A percentile compares a stretch with the other conserved stretches of the same genome.
Evolutionary conservation across 2,888 invertebrate species (phyloP).

Genomic region (Harmothoe impar): DNA sequence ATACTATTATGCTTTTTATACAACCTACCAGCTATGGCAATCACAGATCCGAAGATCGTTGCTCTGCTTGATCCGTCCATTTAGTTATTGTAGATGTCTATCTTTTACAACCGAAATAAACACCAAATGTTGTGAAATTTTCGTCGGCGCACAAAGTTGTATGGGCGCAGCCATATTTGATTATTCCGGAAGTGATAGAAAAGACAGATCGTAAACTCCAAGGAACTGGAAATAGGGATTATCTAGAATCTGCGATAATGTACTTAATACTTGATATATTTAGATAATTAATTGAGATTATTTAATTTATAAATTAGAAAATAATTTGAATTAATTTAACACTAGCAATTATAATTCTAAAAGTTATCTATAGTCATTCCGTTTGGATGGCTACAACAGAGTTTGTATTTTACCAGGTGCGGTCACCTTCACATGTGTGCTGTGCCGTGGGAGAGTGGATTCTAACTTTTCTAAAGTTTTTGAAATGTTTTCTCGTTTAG

Average conservation of each 20-base stretch:
- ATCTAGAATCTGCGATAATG: no score
- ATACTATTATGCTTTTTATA: not conserved
- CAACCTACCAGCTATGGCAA: constrained; percentile 48
- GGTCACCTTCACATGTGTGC: constrained; percentile 27
- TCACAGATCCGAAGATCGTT: constrained; percentile 46
- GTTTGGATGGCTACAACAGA: not conserved
- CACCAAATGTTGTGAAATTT: constrained; percentile 23
- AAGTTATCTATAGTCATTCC: constrained; percentile 8
- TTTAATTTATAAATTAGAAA: no score
- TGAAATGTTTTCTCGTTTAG: constrained; percentile 40
- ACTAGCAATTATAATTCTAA: not conserved
- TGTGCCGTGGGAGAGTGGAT: not conserved
- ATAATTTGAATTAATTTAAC: no score
- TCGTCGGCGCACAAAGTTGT: not conserved
- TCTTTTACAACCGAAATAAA: not conserved
- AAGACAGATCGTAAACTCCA: not conserved
- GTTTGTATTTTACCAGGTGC: not conserved
- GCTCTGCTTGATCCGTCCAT: constrained; percentile 45
- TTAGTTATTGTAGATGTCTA: not conserved
- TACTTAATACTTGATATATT: no score
- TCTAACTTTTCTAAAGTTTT: not conserved
- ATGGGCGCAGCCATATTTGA: constrained; percentile 54
- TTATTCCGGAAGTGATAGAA: not conserved
- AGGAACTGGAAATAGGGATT: no score
- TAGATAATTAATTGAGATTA: no score